Base-by-base conservation (phyloP, 2,888 invertebrate species). In the Platycnemis pennipes region DNA sequence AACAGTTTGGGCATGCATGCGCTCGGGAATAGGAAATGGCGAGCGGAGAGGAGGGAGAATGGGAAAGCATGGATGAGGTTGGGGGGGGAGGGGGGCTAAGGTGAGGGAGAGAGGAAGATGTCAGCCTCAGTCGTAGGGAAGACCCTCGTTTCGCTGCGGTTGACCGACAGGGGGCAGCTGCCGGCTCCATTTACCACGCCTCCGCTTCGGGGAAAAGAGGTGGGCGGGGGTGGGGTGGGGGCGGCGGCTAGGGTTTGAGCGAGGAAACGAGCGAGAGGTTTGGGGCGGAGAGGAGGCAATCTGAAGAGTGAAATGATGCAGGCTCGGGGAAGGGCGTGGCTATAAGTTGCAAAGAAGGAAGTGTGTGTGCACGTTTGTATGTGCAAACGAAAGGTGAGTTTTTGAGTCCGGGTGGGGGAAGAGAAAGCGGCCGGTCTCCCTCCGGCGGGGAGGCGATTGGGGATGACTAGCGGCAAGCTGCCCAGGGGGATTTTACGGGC, bases 131-230 rank as follows among this genome's bases (percentile, higher is more conserved):
- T 77, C 77, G 37, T 77, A 77, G 77, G 37, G 77, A 63, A 63
- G 77, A 77, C 77, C 77, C 77, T 91, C 91, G 63, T 91, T 91
- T 91, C 91, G 63, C 91, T 91, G 91, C 91, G 91, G 91, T 91
- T 91, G 91, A 91, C 91, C 91, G 91, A 91, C 63, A 63, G 91
- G 88, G 88, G 91, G 91, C 91, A 91, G 91, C 91, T 91, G 91
- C 91, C 91, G 89, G 56, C 89, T 53, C 89, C 89, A 42, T 91
- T 91, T 91, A 45, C 63, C 69, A 56, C 91, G 91, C 63, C 89
- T 89, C 89, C 56, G 89, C 56, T 19, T 37, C 89, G 53, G 89
- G 56, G 56, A 53, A 53, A 11, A 88, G 22, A 42, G 37, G 53
- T 7, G 37, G 42, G 22, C 16, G 22, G 42, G 42, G 53, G 89